Evolutionary conservation across 2,888 invertebrate genomes (phyloP).

Genomic region (Papilio gigon): DNA sequence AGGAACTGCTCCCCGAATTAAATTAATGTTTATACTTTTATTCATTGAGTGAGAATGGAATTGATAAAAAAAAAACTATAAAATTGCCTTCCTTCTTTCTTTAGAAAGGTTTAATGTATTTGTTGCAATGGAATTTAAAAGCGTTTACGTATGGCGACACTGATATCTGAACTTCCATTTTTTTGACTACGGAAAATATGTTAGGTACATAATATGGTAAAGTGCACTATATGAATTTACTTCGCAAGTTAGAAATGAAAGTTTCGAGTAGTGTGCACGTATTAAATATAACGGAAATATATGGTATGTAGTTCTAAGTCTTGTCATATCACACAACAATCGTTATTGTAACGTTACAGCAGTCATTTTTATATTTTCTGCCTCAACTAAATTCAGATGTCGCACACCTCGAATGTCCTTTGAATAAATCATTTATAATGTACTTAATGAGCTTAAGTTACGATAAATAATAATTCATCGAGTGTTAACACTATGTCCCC

Average conservation of each 20-base stretch:
- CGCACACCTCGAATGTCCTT: not conserved
- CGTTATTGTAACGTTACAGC: not conserved
- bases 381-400: not conserved
- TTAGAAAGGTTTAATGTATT: not conserved
- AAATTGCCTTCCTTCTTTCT: not conserved
- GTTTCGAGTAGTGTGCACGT: too few relatives aligned
- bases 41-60: not conserved
- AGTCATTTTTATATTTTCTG: not conserved
- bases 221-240: not conserved
- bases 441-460: not conserved
- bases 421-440: not conserved
- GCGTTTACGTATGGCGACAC: not conserved
- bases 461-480: not conserved
- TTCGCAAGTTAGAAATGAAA: not conserved
- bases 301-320: constrained; percentile 1
- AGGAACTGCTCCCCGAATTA: constrained; percentile 2
- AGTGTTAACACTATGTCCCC: not conserved
- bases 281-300: not conserved
- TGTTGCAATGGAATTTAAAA: not conserved
- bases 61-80: not conserved
- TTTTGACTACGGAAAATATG: not conserved
- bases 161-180: not conserved
- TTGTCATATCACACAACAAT: not conserved
- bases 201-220: not conserved
- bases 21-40: too few relatives aligned